Conservation (phyloP, 2,888 invertebrate species). For the Deilephila porcellus region DNA sequence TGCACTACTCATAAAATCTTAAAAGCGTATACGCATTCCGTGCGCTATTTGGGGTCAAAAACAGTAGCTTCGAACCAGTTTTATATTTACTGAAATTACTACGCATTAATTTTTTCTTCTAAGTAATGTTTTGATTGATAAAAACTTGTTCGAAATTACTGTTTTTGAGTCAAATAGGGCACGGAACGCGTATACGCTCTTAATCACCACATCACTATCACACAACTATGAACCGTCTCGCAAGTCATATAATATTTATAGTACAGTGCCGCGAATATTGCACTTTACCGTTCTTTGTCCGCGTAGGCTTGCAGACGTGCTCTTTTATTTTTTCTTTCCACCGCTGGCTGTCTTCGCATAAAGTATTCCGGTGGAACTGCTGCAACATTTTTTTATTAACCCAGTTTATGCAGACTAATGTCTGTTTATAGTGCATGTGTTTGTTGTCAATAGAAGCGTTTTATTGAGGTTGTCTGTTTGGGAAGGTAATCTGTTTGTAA, state of each 20-base stretch:
- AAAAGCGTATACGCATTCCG: too few relatives aligned
- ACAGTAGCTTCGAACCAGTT: too few relatives aligned
- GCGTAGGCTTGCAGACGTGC: conserved; percentile 43
- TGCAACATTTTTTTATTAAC: conserved; percentile 31
- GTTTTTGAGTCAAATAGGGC: too few relatives aligned
- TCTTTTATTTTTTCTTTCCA: conserved; percentile 35
- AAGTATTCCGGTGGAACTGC: conserved; percentile 49
- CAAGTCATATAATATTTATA: conserved; percentile 2
- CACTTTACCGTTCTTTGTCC: conserved; percentile 47
- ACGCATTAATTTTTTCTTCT: too few relatives aligned
- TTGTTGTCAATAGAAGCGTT: neutral
- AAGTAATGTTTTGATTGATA: too few relatives aligned
- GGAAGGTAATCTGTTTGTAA: neutral
- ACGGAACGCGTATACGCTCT: too few relatives aligned
- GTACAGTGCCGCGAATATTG: conserved; percentile 51
- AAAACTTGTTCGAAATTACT: neutral
- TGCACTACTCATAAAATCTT: too few relatives aligned
- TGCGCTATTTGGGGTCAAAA: too few relatives aligned
- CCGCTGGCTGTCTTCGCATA: conserved; percentile 49
- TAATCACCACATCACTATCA: too few relatives aligned
- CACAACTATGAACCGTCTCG: neutral
- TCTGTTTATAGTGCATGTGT: conserved; percentile 20
- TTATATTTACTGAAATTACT: too few relatives aligned
- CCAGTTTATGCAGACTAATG: conserved; percentile 30
- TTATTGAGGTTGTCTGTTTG: neutral